Evolutionary conservation across 2,797 vertebrate species (phyloP), one percentile per base, ranked within the genome.

Genomic region (Synaphobranchus kaupii): DNA sequence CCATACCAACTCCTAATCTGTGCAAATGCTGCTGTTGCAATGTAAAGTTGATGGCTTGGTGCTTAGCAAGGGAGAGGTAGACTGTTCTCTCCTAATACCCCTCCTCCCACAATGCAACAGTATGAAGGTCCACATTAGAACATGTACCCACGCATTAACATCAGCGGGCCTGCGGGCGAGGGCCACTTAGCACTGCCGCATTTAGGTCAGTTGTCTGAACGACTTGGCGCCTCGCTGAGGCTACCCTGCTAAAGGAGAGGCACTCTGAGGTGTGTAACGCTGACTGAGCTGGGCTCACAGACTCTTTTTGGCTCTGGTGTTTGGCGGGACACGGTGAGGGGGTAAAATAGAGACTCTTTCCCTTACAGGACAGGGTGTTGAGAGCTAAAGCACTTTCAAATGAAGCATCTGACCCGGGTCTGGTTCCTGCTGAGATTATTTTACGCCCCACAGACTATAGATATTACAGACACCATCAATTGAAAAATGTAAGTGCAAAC

Each of bases 111-210:
- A 48, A 50, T 60, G 85, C 12, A 68, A 20, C 82, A 2, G 31
- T 84, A 76, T 88, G 56, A 89, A 86, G 71, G 89, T 87, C 85
- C 83, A 87, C 91, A 90, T 91, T 87, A 90, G 50, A 47, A 86
- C 87, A 84, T 68, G 88, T 83, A 81, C 78, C 89, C 89, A 90
- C 81, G 87, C 85, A 91, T 94, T 90, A 92, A 54, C 86, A 87
- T 86, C 84, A 83, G 28, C 31, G 17, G 20, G 1, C 6, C 25
- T 54, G 48, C 47, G 17, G 81, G 22, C 39, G 39, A 2, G 39
- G n/a, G 68, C 22, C 84, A 39, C 39, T 56, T 56, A 82, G 81
- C 31, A 52, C 85, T 71, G 50, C 44, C 8, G 17, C 86, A 88
- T 90, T 88, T 88, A 86, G 87, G 88, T 91, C 89, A 90, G 86